Evolutionary conservation across 2,113 vertebrate species (phyloP).

Genomic region (Eclectus roratus): DNA sequence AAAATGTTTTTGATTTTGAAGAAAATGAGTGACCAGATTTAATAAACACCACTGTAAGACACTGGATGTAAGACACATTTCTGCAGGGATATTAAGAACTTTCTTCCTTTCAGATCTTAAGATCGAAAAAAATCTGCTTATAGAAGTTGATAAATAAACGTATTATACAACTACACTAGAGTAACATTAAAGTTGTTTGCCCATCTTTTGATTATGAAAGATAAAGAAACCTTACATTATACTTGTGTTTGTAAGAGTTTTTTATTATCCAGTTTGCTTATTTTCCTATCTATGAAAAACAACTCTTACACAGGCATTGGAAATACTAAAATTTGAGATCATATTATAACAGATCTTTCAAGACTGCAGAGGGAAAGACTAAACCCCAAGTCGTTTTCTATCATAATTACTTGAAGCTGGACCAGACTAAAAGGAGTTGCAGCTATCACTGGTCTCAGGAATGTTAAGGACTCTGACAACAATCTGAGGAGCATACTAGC

Average conservation of each 20-base stretch:
- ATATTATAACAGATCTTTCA: not conserved
- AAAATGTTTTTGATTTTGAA: not conserved
- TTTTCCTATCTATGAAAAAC: not conserved
- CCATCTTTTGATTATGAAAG: not conserved
- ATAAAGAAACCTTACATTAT: not conserved
- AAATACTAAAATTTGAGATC: not conserved
- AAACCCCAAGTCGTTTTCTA: not conserved
- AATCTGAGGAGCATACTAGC: not conserved
- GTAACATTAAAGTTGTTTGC: not conserved
- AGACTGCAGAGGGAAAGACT: not conserved
- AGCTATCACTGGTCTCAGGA: not conserved
- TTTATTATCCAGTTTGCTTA: not conserved
- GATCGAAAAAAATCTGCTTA: not conserved
- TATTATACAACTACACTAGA: not conserved
- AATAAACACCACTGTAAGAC: not conserved
- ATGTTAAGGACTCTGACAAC: not conserved
- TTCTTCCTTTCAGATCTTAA: not conserved
- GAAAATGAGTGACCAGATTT: not conserved
- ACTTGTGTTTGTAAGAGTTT: not conserved
- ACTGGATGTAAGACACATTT: not conserved
- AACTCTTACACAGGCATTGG: not conserved
- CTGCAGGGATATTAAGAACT: not conserved
- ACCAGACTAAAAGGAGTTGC: not conserved
- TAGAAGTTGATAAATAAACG: not conserved
- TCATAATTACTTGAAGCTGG: not conserved